phyloP scores from a whole-genome alignment of 2,797 vertebrate genomes.

The Paramormyrops hopkinsi region DNA sequence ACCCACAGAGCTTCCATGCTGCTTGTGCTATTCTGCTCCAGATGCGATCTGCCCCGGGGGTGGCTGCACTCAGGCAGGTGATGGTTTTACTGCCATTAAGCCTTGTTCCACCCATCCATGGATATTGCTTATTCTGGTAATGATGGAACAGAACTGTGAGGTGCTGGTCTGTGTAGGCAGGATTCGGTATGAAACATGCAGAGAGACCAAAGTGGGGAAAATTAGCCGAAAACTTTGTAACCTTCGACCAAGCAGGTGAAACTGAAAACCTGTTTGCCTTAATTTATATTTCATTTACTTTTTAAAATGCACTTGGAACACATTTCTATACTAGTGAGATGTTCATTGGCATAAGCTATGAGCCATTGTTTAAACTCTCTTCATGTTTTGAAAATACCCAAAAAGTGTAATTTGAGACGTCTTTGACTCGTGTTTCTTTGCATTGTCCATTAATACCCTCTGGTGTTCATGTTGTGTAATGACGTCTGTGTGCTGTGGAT shows the following conservation, averaged over 20 bases:
- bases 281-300: neutral
- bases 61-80: neutral
- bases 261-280: neutral
- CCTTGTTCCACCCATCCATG: neutral
- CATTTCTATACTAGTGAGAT: neutral
- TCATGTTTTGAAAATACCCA: slow-evolving; percentile 1
- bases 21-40: neutral
- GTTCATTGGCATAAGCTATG: neutral
- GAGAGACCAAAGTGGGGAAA: neutral
- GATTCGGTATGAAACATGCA: neutral
- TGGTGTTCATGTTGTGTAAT: neutral
- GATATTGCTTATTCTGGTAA: neutral
- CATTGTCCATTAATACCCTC: neutral
- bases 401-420: neutral
- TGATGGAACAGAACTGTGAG: neutral
- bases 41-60: neutral
- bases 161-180: neutral
- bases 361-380: neutral
- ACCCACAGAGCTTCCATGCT: neutral
- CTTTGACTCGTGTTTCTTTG: neutral
- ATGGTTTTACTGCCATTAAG: neutral
- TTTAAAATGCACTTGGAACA: neutral
- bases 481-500: neutral
- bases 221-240: neutral
- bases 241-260: neutral